These are phyloP conservation scores for Plagodis dolabraria DNA, from an alignment of 2,888 invertebrate species.

Conservation along the genomic window DNA sequence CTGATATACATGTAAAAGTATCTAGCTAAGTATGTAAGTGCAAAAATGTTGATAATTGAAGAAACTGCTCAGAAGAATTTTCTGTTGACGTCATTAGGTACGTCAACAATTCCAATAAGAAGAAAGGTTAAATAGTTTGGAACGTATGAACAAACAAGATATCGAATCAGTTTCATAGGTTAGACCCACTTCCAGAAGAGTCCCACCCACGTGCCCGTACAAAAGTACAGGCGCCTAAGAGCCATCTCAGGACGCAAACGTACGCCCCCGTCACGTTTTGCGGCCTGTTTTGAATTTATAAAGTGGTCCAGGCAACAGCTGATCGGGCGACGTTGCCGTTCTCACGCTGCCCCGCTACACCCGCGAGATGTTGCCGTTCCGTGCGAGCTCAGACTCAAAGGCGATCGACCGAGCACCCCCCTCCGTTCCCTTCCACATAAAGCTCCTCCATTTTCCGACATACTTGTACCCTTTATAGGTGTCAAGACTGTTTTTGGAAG, in stretches of 20 bases:
- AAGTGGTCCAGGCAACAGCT: conserved; percentile 72
- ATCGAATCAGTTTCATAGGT: conserved; percentile 29
- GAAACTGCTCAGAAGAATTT: no score
- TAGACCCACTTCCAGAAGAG: conserved; percentile 26
- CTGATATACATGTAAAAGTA: no score
- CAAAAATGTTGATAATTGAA: no score
- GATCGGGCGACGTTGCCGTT: conserved; percentile 69
- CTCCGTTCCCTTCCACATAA: conserved; percentile 52
- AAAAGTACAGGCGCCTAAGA: conserved; percentile 35
- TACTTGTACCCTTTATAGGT: conserved; percentile 39
- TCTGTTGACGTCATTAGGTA: no score
- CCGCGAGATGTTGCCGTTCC: conserved; percentile 64
- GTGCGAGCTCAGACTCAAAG: conserved; percentile 53
- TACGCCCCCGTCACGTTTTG: conserved; percentile 58
- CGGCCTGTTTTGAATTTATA: conserved; percentile 78
- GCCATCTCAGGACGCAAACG: conserved; percentile 31
- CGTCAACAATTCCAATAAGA: no score
- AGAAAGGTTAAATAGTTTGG: no score
- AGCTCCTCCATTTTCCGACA: conserved; percentile 64
- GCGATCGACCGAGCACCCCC: conserved; percentile 75
- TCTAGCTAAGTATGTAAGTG: no score
- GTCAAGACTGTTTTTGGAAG: conserved; percentile 42
- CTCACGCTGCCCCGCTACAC: conserved; percentile 45
- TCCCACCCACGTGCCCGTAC: conserved; percentile 52
- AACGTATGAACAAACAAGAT: conserved; percentile 18